These are phyloP conservation scores for Odontothrips loti DNA, from an alignment of 2,888 invertebrate species.

Conservation along the genomic window DNA sequence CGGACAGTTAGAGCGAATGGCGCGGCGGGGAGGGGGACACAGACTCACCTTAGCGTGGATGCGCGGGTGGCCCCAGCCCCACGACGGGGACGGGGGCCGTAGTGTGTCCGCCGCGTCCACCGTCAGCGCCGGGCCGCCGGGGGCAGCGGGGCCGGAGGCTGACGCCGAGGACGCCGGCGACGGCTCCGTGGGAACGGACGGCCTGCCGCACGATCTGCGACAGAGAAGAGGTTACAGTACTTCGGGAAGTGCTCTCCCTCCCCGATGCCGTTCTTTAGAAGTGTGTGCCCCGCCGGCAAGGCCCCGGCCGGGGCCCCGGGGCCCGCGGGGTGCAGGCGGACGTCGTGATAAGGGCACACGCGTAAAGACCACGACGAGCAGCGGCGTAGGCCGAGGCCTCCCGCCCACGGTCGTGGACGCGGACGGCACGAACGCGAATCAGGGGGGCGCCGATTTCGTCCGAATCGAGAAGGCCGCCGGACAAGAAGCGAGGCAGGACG, in stretches of 20 bases:
- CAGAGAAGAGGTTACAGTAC: background rate
- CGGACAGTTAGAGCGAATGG: background rate
- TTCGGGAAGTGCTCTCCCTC: background rate
- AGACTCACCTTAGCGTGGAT: constrained; percentile 1
- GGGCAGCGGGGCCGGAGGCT: background rate
- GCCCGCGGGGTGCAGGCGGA: too few relatives aligned
- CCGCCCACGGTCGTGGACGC: background rate
- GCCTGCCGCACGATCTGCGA: background rate
- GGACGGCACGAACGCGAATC: background rate
- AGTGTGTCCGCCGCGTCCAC: too few relatives aligned
- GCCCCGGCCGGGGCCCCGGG: too few relatives aligned
- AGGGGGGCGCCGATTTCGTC: background rate
- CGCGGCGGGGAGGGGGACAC: too few relatives aligned
- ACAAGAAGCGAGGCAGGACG: background rate
- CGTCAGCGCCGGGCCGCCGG: background rate
- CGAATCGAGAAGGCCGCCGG: background rate
- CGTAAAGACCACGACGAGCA: too few relatives aligned
- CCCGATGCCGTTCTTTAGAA: too few relatives aligned
- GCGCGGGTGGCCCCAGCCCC: background rate
- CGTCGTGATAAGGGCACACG: too few relatives aligned
- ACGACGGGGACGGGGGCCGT: background rate
- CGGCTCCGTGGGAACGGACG: background rate
- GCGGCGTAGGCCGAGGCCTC: too few relatives aligned
- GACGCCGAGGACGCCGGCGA: too few relatives aligned
- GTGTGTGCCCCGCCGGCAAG: too few relatives aligned